A percentile compares a stretch with the other conserved stretches of the same genome.
phyloP scores from a whole-genome alignment of 2,888 invertebrate species.

The Eupithecia abbreviata region DNA sequence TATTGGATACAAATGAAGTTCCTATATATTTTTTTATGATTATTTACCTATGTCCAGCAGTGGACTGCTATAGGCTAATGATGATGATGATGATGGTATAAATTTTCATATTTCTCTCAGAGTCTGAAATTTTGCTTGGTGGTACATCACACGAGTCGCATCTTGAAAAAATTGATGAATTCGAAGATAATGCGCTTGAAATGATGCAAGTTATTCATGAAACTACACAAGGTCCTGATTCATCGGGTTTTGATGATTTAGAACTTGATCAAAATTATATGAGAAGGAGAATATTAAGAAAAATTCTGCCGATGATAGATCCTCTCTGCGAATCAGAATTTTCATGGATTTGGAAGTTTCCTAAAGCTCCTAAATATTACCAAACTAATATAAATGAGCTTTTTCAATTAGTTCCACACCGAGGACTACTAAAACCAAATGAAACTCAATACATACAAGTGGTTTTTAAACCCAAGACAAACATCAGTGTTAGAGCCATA shows the following conservation, averaged over 20 bases:
- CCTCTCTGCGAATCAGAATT: constrained; percentile 57
- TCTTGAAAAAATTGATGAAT: constrained; percentile 41
- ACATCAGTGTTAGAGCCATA: constrained; percentile 73
- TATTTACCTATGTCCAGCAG: too few species aligned
- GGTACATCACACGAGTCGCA: constrained; percentile 42
- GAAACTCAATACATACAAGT: constrained; percentile 79
- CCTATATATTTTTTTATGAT: too few species aligned
- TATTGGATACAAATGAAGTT: too few species aligned
- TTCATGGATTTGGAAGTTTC: constrained; percentile 68
- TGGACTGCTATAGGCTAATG: too few species aligned
- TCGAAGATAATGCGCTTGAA: constrained; percentile 36
- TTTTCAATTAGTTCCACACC: constrained; percentile 74
- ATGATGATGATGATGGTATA: background rate
- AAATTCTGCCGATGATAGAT: constrained; percentile 66
- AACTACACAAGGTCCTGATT: constrained; percentile 30
- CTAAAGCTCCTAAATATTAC: constrained; percentile 48
- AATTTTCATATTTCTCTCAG: constrained; percentile 40
- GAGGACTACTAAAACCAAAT: constrained; percentile 79
- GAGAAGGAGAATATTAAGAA: constrained; percentile 57
- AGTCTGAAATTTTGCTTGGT: constrained; percentile 43
- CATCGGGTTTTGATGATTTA: constrained; percentile 40
- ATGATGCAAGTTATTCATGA: constrained; percentile 30
- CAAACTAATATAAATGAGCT: constrained; percentile 64
- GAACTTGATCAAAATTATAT: constrained; percentile 45
- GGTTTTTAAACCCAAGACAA: constrained; percentile 72